Base-by-base conservation (phyloP, 23 tunicate genomes). In the Ciona savignyi region DNA sequence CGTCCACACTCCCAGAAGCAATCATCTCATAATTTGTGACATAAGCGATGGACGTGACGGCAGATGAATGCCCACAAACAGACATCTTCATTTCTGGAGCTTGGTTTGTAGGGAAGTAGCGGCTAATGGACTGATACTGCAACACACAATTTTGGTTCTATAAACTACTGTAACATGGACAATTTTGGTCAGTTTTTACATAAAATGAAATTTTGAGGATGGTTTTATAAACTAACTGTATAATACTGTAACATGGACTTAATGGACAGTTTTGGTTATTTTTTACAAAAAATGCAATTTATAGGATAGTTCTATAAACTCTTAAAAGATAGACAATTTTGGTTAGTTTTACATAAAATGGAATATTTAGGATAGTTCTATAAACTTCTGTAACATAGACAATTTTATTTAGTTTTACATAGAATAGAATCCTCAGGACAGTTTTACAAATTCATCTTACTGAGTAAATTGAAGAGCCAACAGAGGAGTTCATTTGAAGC, bases 1-100 rank as follows among this genome's bases (percentile, higher is more conserved):
- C 77, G 33, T 88, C 96, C 0, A 61, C 82, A 22, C 87, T 60
- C 33, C 96, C 96, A 6, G 96, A 56, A 27, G 84, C 96, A 23
- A 88, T 67, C 76, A 88, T 28, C 19, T 61, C 63, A 62, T 77
- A 81, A 23, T 74, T 29, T 1, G 77, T 82, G 11, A 88, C 60
- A 51, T 70, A 77, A 19, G 80, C 96, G 22, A 88, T 62, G 32
- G 96, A 82, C 2, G 84, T 88, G 1, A 88, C 75, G 23, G 87
- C 69, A 1, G 23, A 23, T 4, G 74, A 23, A 48, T 88, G 96
- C 2, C 80, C 87, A 27, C 87, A 62, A 1, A 72, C 42, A 0
- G 87, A 75, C 66, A 34, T 71, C 32, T 51, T 76, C 27, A 82
- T 30, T 32, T 65, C 25, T 1, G 96, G 96, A 1, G 87, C 30